A percentile compares a stretch with the other conserved stretches of the same genome.
These are phyloP conservation scores for Anoplopoma fimbria DNA, from an alignment of 2,113 vertebrate genomes.

Conservation along the genomic window DNA sequence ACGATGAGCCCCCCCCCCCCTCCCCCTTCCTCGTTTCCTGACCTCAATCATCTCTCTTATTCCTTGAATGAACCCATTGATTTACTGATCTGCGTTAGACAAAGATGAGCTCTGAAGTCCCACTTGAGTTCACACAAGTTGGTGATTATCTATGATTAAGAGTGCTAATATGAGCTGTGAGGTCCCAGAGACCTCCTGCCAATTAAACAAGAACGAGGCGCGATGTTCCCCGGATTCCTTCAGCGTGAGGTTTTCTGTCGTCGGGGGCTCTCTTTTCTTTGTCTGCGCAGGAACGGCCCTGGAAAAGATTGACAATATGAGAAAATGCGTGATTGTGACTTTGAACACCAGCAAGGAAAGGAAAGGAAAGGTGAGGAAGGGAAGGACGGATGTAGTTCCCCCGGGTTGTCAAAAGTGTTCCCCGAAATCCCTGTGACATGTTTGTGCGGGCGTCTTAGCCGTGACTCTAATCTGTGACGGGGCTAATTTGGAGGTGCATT, in stretches of 20 bases:
- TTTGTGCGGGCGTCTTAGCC: constrained; percentile 59
- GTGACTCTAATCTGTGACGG: constrained; percentile 66
- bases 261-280: too few species aligned
- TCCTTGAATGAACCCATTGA: constrained; percentile 24
- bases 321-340: too few species aligned
- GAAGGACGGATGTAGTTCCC: not conserved
- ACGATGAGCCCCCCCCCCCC: not conserved
- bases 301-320: too few species aligned
- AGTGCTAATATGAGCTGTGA: not conserved
- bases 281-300: too few species aligned
- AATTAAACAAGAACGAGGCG: constrained; percentile 9
- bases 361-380: not conserved
- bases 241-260: not conserved
- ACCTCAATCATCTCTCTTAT: not conserved
- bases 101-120: constrained; percentile 22
- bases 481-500: constrained; percentile 44
- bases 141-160: constrained; percentile 34
- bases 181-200: constrained; percentile 7
- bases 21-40: not conserved
- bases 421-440: constrained; percentile 68
- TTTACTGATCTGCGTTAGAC: constrained; percentile 14
- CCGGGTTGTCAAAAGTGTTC: constrained; percentile 42
- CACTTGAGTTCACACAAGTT: constrained; percentile 28
- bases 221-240: too few species aligned
- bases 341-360: not conserved